Conservation (phyloP, 2,113 vertebrate species). For the Saiga tatarica region DNA sequence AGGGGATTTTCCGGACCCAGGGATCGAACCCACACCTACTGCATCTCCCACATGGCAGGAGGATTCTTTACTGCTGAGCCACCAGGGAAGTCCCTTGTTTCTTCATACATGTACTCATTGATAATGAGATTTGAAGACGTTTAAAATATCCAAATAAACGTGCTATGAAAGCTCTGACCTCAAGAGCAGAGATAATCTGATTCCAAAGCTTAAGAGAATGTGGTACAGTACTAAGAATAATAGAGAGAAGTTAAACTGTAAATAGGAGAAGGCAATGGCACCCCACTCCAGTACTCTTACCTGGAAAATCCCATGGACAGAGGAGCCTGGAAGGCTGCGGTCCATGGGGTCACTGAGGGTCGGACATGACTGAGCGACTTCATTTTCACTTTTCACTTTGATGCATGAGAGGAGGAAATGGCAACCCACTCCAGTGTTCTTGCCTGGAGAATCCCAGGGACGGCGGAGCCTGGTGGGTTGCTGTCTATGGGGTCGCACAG, state of each 20-base stretch:
- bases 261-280: no score
- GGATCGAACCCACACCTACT: not conserved
- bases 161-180: not conserved
- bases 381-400: no score
- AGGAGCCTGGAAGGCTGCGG: no score
- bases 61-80: not conserved
- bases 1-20: not conserved
- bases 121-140: not conserved
- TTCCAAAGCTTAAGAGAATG: not conserved
- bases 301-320: no score
- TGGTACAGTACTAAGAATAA: not conserved
- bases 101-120: not conserved
- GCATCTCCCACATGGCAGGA: not conserved
- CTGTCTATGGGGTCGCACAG: no score
- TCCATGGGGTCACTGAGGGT: no score
- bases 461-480: rapidly evolving
- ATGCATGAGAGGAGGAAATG: no score
- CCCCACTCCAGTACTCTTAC: no score
- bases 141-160: not conserved
- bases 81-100: not conserved
- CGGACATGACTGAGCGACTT: no score
- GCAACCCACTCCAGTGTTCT: no score
- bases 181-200: not conserved
- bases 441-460: no score
- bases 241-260: not conserved